A percentile compares a stretch with the other conserved stretches of the same genome.
Conservation (phyloP, 2,113 vertebrate genomes). For the Elaphurus davidianus region DNA sequence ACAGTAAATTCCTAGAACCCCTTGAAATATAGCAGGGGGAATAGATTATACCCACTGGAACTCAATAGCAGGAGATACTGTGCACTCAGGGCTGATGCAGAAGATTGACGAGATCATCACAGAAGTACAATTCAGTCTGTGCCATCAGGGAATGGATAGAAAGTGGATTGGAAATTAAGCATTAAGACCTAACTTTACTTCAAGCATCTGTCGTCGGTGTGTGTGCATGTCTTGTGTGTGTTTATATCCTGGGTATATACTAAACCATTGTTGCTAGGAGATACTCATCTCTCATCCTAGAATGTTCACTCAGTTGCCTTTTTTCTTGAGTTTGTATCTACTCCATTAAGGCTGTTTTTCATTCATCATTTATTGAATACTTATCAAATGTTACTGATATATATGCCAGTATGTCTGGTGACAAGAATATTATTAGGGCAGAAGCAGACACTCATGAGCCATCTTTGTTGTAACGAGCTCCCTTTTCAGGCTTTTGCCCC, state of each 20-base stretch:
- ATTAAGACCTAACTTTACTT: not conserved
- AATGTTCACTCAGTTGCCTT: not conserved
- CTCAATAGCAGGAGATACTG: not conserved
- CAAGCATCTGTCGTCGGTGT: not conserved
- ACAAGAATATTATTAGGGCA: not conserved
- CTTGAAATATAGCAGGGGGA: not conserved
- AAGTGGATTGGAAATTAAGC: not conserved
- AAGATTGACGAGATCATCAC: not conserved
- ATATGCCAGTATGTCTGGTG: not conserved
- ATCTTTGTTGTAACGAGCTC: not conserved
- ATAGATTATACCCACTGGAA: not conserved
- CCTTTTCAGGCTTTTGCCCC: conserved; percentile 9
- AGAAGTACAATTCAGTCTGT: not conserved
- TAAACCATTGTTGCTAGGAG: not conserved
- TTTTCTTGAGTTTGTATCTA: not conserved
- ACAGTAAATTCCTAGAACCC: not conserved
- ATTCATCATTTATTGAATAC: not conserved
- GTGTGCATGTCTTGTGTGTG: not conserved
- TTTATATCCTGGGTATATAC: not conserved
- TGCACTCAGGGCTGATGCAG: not conserved
- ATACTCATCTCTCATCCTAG: not conserved
- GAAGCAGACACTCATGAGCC: not conserved
- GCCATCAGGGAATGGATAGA: not conserved
- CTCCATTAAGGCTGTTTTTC: not conserved
- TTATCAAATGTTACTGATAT: not conserved